Evolutionary conservation across 2,113 vertebrate species (phyloP).

Genomic region (Microtus oregoni): DNA sequence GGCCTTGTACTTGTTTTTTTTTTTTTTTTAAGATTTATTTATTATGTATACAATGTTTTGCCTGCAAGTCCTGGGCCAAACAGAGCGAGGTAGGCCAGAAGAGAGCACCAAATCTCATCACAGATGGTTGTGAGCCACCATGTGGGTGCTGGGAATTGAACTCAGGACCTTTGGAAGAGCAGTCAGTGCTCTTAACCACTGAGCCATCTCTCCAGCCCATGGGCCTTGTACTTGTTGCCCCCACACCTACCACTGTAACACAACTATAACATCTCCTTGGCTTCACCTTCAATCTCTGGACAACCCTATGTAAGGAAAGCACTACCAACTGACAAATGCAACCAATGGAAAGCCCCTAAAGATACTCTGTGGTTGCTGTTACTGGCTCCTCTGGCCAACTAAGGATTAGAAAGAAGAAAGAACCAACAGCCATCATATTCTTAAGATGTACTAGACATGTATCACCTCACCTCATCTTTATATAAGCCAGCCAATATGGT

Average conservation of each 20-base stretch:
- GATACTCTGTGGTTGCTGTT: not conserved
- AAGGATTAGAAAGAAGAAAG: not conserved
- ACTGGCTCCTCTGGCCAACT: not conserved
- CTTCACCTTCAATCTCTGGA: not conserved
- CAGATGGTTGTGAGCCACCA: too few relatives aligned
- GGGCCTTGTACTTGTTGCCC: not conserved
- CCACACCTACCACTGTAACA: not conserved
- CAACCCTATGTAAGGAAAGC: not conserved
- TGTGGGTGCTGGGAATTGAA: too few relatives aligned
- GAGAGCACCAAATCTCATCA: too few relatives aligned
- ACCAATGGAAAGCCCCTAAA: not conserved
- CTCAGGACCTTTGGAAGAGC: too few relatives aligned
- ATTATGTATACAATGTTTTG: too few relatives aligned
- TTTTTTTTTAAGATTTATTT: too few relatives aligned
- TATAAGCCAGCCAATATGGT: not conserved
- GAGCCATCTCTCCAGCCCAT: too few relatives aligned
- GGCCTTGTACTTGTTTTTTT: not conserved
- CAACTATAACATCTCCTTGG: not conserved
- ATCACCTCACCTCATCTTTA: not conserved
- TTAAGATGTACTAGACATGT: not conserved
- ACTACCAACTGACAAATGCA: not conserved
- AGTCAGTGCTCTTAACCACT: too few relatives aligned
- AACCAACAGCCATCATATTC: not conserved
- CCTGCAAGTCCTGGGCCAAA: too few relatives aligned
- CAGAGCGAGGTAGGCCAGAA: too few relatives aligned